Base-by-base conservation (phyloP, 2,888 invertebrate species). In the Morpho deidamia region DNA sequence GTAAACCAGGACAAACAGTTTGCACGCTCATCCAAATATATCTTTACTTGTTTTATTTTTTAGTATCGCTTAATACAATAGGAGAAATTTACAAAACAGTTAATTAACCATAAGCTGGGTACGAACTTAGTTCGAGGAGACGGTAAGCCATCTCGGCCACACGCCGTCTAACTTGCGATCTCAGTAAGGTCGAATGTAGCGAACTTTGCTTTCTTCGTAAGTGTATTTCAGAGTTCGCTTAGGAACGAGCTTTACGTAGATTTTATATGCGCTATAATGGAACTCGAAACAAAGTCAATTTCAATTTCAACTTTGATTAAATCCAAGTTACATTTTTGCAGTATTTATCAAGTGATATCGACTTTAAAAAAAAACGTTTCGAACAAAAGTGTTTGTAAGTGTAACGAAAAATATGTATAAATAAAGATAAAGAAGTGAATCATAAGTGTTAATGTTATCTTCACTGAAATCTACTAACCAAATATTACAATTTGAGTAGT, bases 141-240 rank as follows among this genome's bases (percentile, higher is more conserved):
- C 40, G 32, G 39, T 47, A 47, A 49, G 49, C 49, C 14, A 49
- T 35, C 42, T 42, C 49, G 14, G 41, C 49, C 49, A 49, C 42
- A 35, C 42, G 32, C 8, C 47, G 49, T 23, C 42, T 42, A 14
- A 49, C 34, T 23, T 35, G 8, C 41, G 42, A 49, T 49, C 49
- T 49, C 42, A 41, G 11, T 14, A 42, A 49, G 49, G 49, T 49
- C 49, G 35, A 42, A 49, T 49, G 41, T 41, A 49, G 42, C 14
- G 41, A 49, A 49, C 49, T 49, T 49, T 37, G 49, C 49, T 49
- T 49, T 49, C 49, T 49, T 49, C 49, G 41, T 49, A 49, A 49
- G 49, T 49, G 42, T 42, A 49, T 42, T 49, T 42, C 49, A 32
- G 42, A 49, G 49, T 49, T 49, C 41, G 42, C 42, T 35, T 42